Base-by-base conservation (phyloP, 30 jellyfish, hydroid and myxozoan species). In the Aurelia coerulea region DNA sequence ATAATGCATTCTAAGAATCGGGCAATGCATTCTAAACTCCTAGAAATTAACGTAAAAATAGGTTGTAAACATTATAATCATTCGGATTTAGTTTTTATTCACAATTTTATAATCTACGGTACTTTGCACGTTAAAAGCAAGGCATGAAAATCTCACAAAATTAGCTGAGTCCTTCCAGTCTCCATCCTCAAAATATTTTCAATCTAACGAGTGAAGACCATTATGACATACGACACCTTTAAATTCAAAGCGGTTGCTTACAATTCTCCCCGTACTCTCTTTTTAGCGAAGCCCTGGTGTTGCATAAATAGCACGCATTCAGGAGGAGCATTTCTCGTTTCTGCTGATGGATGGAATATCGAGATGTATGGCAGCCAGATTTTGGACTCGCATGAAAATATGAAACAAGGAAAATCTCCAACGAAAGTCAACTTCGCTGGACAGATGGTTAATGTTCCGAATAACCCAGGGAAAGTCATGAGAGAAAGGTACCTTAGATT, bases 311-410 rank as follows among this genome's bases (percentile, higher is more conserved):
- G 89, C 1, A 67, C 37, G 14, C n/a, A 46, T 5, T 56, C 90
- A 5, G 99, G 99, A 10, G 99, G 99, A 17, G 89, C 88, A 13
- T 53, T 87, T 54, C 86, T 73, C 37, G 74, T 95, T 10, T 33
- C 74, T 14, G 98, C 98, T 5, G 74, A 81, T 66, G 95, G 97
- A 1, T 95, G 99, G 99, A 86, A 89, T 60, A 75, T 95, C 13
- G 98, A 95, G 62, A 49, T 95, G 60, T 95, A 85, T 76, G 99
- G 99, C 56, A 97, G 86, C 19, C 90, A 95, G 23, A 16, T 70
- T 42, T 63, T 95, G 90, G 94, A 92, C 70, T 51, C 93, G 5
- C 59, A 74, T 17, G 35, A 51, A 13, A 56, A 68, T 15, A 64
- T 60, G 1, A 23, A 18, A 39, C 17, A 12, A 10, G 85, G 83